Base-by-base conservation (phyloP, 2,113 vertebrate species). In the Rafetus swinhoei region DNA sequence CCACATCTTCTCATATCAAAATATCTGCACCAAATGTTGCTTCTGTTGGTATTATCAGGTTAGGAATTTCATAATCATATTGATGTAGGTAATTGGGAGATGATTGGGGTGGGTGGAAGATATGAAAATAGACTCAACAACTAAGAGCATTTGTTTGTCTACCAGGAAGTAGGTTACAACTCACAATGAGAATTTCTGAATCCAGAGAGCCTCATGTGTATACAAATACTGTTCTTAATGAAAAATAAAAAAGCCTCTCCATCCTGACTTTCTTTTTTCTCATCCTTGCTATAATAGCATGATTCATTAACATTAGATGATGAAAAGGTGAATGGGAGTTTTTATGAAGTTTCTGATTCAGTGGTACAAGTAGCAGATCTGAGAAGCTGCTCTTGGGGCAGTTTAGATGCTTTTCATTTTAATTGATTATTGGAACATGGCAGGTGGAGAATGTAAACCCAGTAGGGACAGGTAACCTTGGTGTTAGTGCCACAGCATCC, bases 11-110 rank as follows among this genome's bases (percentile, higher is more conserved):
- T 97, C 97, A 95, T 97, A 98, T 98, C 98, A 98, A 98, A 98
- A 98, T 99, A 98, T 98, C 98, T 98, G 97, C 97, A 98, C 97
- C 97, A 98, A 99, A 99, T 98, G 98, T 98, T 98, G 98, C 97
- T 93, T 97, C 97, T 98, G 98, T 98, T 98, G 98, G 97, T 98
- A 98, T 98, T 98, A 98, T 98, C 97, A 97, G 11, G 96, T 98
- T 98, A 98, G 97, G 98, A 98, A 98, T 98, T 98, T 98, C 98
- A 98, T 98, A 98, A 98, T 98, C 97, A 98, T 98, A 96, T 97
- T 98, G 98, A 98, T 98, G 97, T 96, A 97, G 98, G 98, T 98
- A 98, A 98, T 98, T 98, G 97, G 98, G 97, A 98, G 97, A 97
- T 98, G 98, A 98, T 97, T 98, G 94, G 97, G 97, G 98, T 93